Evolutionary conservation across 2,113 vertebrate genomes (phyloP), one percentile per base, ranked within the genome.

Genomic region (Gasterosteus aculeatus): DNA sequence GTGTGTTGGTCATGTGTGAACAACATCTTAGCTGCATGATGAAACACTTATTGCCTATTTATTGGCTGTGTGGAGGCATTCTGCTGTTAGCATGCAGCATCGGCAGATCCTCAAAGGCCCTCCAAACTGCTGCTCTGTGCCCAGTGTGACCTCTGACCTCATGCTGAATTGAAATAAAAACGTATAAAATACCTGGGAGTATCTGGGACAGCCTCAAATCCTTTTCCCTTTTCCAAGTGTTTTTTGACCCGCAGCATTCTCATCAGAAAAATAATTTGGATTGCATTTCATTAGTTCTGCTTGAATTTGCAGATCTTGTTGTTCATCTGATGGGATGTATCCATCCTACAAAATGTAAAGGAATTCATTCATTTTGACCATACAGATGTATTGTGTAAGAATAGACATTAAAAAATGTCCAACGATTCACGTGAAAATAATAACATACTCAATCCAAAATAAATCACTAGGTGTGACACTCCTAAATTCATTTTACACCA

Each of bases 301-400:
- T 41, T 51, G 22, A 65, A 78, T 71, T 60, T 71, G 75, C 51
- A 78, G 41, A 71, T 70, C 66, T 70, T 26, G 22, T 19, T 71
- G 60, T 64, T 57, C 57, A 47, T 15, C 54, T n/a, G 54, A 41
- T 16, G 56, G 29, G 53, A 66, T 59, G 10, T 60, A 76, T 67
- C n/a, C 10, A 10, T 46, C 31, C 6, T 26, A 68, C 16, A 14
- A 26, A 31, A 54, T 41, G 6, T 22, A 33, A n/a, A 10, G 2
- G 5, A 65, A 46, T 47, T 49, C 3, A 22, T 22, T 67, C 11
- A 15, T 22, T 53, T 39, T 22, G 11, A 67, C 46, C 49, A n/a
- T 8, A 22, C 46, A 38, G 19, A 7, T 51, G 15, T 14, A 26
- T 26, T 26, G 22, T 26, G 22, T 26, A 26, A 26, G 22, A 26